A percentile compares a stretch with the other conserved stretches of the same genome.
Conservation (phyloP, 1,140 invertebrate species). For the Aphis gossypii region DNA sequence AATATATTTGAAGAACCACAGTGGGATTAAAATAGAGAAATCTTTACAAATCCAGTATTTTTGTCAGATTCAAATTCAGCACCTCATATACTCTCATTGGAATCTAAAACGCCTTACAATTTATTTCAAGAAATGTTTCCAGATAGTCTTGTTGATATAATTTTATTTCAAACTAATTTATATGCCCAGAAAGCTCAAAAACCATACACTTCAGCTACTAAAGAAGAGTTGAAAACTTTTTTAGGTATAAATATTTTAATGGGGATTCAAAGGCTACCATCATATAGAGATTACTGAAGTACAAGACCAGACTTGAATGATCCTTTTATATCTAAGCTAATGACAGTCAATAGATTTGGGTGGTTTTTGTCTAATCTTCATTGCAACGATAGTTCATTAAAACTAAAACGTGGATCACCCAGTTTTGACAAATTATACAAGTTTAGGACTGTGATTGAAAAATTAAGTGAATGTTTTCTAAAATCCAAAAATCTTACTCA, state of each 20-base stretch:
- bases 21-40: not conserved
- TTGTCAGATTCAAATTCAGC: not conserved
- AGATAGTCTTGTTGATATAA: not conserved
- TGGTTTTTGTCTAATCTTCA: not conserved
- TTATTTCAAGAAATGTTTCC: constrained; percentile 3
- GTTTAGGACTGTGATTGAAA: not conserved
- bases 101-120: not conserved
- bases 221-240: too few species aligned
- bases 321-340: not conserved
- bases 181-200: constrained; percentile 9
- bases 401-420: not conserved
- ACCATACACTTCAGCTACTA: not conserved
- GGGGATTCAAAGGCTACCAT: too few species aligned
- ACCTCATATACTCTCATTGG: not conserved
- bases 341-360: not conserved
- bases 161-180: constrained; percentile 5
- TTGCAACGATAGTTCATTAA: not conserved
- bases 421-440: not conserved
- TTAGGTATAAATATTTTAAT: too few species aligned
- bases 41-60: not conserved
- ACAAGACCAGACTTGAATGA: not conserved
- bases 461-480: not conserved
- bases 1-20: not conserved
- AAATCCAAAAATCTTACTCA: constrained; percentile 7
- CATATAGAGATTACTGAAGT: too few species aligned